A percentile compares a stretch with the other conserved stretches of the same genome.
phyloP scores from a whole-genome alignment of 2,113 vertebrate genomes.

The Anhinga rufa region DNA sequence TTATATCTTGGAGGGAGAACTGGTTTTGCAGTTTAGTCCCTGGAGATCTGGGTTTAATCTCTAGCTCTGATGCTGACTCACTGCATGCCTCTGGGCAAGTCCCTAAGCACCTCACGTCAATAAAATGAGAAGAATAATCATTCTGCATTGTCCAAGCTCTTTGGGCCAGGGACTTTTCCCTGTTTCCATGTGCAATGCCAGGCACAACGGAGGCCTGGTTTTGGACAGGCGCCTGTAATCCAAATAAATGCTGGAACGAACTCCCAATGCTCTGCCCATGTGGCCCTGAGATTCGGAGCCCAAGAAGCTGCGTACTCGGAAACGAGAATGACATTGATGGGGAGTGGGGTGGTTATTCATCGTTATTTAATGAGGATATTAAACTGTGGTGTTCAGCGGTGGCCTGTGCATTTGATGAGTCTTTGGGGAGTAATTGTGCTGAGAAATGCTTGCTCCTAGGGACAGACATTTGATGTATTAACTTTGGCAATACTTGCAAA shows the following conservation, averaged over 20 bases:
- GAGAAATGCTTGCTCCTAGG: background rate
- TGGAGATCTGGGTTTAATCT: background rate
- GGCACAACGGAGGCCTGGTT: background rate
- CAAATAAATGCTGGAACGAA: background rate
- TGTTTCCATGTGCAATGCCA: background rate
- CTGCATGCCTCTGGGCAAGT: background rate
- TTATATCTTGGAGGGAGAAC: background rate
- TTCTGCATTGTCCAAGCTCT: background rate
- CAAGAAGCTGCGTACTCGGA: background rate
- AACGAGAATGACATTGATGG: background rate
- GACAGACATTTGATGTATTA: constrained; percentile 17
- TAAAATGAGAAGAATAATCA: background rate
- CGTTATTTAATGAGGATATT: constrained; percentile 23
- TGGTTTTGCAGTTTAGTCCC: background rate
- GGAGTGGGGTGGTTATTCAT: background rate
- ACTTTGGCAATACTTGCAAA: constrained; percentile 48
- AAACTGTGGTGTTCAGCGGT: background rate
- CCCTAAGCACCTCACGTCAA: background rate
- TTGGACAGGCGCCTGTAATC: background rate
- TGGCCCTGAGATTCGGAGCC: background rate
- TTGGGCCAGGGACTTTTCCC: background rate
- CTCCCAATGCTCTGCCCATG: background rate
- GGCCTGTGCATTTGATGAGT: background rate
- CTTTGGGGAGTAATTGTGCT: constrained; percentile 36
- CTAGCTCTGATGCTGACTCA: background rate